Percentiles rank a stretch among this genome's conserved stretches.
Conservation (phyloP, 2,113 vertebrate genomes). For the Perca schrenkii region DNA sequence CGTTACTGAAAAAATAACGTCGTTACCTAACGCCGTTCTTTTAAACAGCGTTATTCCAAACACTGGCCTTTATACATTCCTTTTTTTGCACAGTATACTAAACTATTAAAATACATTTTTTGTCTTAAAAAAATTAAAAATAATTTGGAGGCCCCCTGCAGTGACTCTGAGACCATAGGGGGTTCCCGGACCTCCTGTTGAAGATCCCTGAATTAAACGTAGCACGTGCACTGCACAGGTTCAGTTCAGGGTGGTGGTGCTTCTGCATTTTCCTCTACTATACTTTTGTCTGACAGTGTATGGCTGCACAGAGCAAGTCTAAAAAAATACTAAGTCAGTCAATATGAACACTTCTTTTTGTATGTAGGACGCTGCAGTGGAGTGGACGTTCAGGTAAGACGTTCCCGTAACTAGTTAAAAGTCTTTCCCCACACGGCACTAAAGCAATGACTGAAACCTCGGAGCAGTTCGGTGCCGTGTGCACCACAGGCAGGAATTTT, state of each 20-base stretch:
- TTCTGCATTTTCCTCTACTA: conserved; percentile 2
- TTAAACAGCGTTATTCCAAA: too few species aligned
- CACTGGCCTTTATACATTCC: too few species aligned
- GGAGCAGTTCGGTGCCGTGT: not conserved
- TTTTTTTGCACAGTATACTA: too few species aligned
- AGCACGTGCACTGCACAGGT: too few species aligned
- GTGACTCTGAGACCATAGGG: too few species aligned
- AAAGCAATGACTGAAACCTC: conserved; percentile 30
- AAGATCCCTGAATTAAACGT: too few species aligned
- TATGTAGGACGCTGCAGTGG: conserved; percentile 38
- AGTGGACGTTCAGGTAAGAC: not conserved
- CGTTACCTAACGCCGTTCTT: too few species aligned
- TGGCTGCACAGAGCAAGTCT: conserved; percentile 23
- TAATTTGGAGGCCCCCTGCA: too few species aligned
- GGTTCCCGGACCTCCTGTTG: too few species aligned
- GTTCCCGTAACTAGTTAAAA: conserved; percentile 55
- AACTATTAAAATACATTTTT: too few species aligned
- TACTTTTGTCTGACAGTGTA: conserved; percentile 13
- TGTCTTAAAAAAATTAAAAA: too few species aligned
- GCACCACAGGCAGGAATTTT: conserved; percentile 22
- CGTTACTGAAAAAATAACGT: too few species aligned
- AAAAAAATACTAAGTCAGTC: conserved; percentile 63
- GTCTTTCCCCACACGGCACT: conserved; percentile 28
- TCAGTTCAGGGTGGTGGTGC: not conserved
- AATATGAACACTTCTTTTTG: conserved; percentile 56